phyloP scores from a whole-genome alignment of 2,888 invertebrate genomes.

The Lydus trimaculatus region DNA sequence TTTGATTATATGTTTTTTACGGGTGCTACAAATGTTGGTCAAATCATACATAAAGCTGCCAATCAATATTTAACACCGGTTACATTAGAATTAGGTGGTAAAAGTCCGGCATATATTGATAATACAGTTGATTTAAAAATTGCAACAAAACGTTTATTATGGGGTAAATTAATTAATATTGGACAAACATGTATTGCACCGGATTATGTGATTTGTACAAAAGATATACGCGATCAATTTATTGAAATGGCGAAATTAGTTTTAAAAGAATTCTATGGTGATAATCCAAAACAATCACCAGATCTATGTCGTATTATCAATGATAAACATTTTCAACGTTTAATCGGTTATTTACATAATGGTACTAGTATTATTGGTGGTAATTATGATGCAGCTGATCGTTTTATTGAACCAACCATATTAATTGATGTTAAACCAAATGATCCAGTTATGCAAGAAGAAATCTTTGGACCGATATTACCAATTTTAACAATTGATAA shows the following conservation, averaged over 20 bases:
- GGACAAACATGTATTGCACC: slow-evolving; percentile 98
- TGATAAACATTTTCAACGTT: slow-evolving; percentile 67
- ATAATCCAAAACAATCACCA: slow-evolving; percentile 78
- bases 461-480: slow-evolving; percentile 97
- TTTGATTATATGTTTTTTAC: slow-evolving; percentile 99
- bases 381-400: slow-evolving; percentile 74
- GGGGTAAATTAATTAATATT: slow-evolving; percentile 93
- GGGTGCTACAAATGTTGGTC: slow-evolving; percentile 85
- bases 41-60: slow-evolving; percentile 88
- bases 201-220: slow-evolving; percentile 89
- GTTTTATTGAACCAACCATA: slow-evolving; percentile 88
- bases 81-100: slow-evolving; percentile 86
- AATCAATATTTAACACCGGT: slow-evolving; percentile 91
- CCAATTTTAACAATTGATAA: slow-evolving; percentile 85
- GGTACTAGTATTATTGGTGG: slow-evolving; percentile 83
- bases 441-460: slow-evolving; percentile 87
- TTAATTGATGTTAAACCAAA: slow-evolving; percentile 74
- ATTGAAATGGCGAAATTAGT: slow-evolving; percentile 64
- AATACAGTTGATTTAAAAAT: slow-evolving; percentile 80
- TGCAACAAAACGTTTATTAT: slow-evolving; percentile 82
- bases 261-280: slow-evolving; percentile 84
- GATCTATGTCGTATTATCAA: slow-evolving; percentile 85
- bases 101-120: slow-evolving; percentile 92
- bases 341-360: slow-evolving; percentile 68
- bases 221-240: slow-evolving; percentile 73